Conservation (phyloP, 1,140 invertebrate genomes). For the Tribolium castaneum region DNA sequence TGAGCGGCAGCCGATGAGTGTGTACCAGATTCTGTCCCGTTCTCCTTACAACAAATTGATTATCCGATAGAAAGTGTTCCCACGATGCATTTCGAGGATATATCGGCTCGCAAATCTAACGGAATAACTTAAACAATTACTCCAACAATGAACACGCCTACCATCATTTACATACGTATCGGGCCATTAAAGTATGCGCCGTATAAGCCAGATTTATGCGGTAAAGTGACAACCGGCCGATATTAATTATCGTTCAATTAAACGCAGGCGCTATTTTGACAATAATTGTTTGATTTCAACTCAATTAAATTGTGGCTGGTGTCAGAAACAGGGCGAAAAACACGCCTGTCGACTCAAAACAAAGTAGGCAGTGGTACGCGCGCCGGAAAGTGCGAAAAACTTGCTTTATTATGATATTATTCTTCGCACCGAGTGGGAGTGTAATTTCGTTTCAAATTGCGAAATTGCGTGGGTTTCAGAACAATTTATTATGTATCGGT, state of each 20-base stretch:
- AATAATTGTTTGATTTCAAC: conserved; percentile 7
- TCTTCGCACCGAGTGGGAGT: conserved; percentile 10
- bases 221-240: neutral
- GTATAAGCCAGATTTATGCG: conserved; percentile 35
- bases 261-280: conserved; percentile 20
- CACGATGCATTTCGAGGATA: conserved; percentile 51
- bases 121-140: conserved; percentile 55
- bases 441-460: conserved; percentile 26
- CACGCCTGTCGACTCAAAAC: neutral
- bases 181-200: conserved; percentile 36
- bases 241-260: conserved; percentile 34
- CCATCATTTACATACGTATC: conserved; percentile 50
- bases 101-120: conserved; percentile 47
- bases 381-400: neutral
- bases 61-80: conserved; percentile 54
- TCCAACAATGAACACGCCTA: conserved; percentile 50
- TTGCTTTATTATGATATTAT: conserved; percentile 13
- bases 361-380: neutral
- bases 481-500: conserved; percentile 22
- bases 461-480: conserved; percentile 6
- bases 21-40: conserved; percentile 42
- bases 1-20: conserved; percentile 10
- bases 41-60: conserved; percentile 49
- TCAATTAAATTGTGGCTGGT: neutral
- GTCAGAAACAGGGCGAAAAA: neutral